Conservation (phyloP, 1,140 invertebrate genomes). For the Carposina sasakii region DNA sequence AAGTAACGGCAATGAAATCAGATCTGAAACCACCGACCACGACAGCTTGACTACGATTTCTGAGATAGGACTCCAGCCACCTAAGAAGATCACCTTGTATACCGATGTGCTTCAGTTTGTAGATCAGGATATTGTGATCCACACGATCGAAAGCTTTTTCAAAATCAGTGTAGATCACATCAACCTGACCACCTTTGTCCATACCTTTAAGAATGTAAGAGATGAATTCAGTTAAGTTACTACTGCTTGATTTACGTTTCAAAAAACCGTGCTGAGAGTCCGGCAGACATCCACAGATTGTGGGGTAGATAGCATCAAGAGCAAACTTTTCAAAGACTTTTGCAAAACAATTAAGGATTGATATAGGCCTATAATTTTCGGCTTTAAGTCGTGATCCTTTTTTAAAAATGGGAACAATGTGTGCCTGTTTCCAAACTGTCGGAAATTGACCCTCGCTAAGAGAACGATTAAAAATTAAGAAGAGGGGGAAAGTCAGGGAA, state of each 20-base stretch:
- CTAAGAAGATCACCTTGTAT: conserved; percentile 6
- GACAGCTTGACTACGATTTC: neutral
- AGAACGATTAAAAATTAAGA: neutral
- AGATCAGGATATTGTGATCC: neutral
- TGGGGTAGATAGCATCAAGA: neutral
- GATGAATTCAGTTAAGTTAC: neutral
- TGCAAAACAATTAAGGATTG: neutral
- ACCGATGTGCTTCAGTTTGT: neutral
- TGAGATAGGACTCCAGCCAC: conserved; percentile 6
- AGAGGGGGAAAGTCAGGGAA: neutral
- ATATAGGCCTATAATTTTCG: neutral
- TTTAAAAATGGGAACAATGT: neutral
- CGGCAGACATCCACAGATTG: neutral
- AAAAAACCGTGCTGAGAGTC: neutral
- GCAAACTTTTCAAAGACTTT: conserved; percentile 1
- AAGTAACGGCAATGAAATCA: neutral
- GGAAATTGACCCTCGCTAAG: neutral
- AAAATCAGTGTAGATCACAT: conserved; percentile 15
- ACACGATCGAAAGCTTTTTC: conserved; percentile 16
- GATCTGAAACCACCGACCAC: neutral
- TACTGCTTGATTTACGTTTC: neutral
- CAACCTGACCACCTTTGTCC: conserved; percentile 7
- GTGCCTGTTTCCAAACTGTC: neutral
- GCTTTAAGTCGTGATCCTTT: neutral
- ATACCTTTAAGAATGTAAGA: neutral